Evolutionary conservation across 2,888 invertebrate species (phyloP), one percentile per base, ranked within the genome.

Genomic region (Yponomeuta cagnagella): DNA sequence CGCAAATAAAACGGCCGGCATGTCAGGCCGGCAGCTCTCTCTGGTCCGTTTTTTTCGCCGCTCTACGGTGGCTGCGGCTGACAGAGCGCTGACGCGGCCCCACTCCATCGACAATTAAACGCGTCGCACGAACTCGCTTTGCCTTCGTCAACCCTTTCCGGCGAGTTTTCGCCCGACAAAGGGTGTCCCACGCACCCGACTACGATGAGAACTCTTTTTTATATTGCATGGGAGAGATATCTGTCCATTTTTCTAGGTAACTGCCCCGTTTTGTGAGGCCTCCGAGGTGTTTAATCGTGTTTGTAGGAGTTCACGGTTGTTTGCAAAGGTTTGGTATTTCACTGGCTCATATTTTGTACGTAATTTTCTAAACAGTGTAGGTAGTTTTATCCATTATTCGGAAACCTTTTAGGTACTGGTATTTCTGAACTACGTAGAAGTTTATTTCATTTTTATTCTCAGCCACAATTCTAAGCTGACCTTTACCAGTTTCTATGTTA

Each of bases 21-120:
- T 8, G 43, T 43, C 33, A 33, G 33, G 5, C 43, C 43, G 43
- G 43, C 8, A 43, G 43, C 43, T 43, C 43, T 43, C 43, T 43
- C 8, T 43, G 2, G 43, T 43, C 43, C 8, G 43, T 43, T 43
- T 43, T 43, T 43, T 43, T 43, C 8, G 43, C 9, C 43, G 48
- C 68, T 30, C 68, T 30, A 30, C 9, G 48, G 37, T 23, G 23
- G 5, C 79, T 82, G 83, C 73, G 72, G 76, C 75, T 82, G 86
- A 87, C 84, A 84, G 79, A 78, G 78, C 79, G 86, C 83, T 85
- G 86, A 87, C 87, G 82, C 78, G 80, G 81, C 78, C 75, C 79
- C 75, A 74, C 79, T 78, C 75, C 73, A 73, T 71, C 77, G 77
- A 77, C 78, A 80, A 80, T 77, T 74, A 75, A 76, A 74, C 76